Evolutionary conservation across 2,888 invertebrate species (phyloP).

Genomic region (Agriotes lineatus): DNA sequence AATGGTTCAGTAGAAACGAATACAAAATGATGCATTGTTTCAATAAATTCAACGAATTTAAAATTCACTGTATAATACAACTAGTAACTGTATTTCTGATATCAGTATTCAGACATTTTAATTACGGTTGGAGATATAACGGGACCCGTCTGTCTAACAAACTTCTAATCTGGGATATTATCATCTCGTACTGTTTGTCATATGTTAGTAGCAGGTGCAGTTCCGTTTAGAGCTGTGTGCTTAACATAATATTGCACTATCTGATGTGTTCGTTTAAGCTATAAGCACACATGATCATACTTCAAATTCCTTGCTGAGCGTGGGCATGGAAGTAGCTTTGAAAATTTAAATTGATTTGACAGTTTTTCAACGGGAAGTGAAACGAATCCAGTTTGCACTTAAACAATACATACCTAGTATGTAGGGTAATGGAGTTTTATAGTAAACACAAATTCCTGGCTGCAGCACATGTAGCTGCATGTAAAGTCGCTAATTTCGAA

Average conservation of each 20-base stretch:
- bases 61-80: too few relatives aligned
- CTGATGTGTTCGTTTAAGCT: too few relatives aligned
- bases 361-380: background rate
- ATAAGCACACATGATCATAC: too few relatives aligned
- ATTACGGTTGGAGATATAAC: too few relatives aligned
- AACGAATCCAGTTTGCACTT: background rate
- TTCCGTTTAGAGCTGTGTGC: slow-evolving; percentile 11
- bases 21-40: too few relatives aligned
- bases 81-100: too few relatives aligned
- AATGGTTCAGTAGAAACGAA: too few relatives aligned
- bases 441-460: background rate
- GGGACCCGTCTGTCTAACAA: too few relatives aligned
- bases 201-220: slow-evolving; percentile 2
- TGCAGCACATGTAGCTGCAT: background rate
- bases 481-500: slow-evolving; percentile 7
- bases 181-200: background rate
- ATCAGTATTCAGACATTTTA: too few relatives aligned
- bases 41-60: too few relatives aligned
- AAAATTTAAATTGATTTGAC: background rate
- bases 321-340: background rate
- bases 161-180: background rate
- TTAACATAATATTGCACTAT: too few relatives aligned
- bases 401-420: slow-evolving; percentile 18
- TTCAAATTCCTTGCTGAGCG: background rate
- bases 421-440: slow-evolving; percentile 33